These are phyloP conservation scores for Scaptomyza pallida DNA, from an alignment of 1,140 invertebrate species.

Conservation along the genomic window DNA sequence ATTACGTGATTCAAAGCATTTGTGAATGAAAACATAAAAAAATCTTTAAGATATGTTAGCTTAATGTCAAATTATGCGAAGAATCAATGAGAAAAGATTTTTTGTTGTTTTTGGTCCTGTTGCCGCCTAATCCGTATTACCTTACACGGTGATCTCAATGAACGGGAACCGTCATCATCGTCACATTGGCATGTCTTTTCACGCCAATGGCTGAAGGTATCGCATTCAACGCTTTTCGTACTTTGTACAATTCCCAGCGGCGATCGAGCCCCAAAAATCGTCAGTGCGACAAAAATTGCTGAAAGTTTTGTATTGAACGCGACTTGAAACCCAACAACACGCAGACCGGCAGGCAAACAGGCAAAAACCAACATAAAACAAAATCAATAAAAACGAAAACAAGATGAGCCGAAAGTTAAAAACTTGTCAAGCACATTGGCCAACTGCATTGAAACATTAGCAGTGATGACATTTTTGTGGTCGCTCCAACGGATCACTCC, in stretches of 20 bases:
- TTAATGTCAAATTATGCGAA: too few relatives aligned
- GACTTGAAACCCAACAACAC: constrained; percentile 53
- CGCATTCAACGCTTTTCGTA: constrained; percentile 76
- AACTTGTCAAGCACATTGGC: constrained; percentile 41
- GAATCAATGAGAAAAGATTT: too few relatives aligned
- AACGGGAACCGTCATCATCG: constrained; percentile 34
- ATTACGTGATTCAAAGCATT: not conserved
- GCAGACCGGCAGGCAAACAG: too few relatives aligned
- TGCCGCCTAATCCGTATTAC: constrained; percentile 4
- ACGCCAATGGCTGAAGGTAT: constrained; percentile 71
- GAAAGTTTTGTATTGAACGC: constrained; percentile 62
- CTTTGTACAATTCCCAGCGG: constrained; percentile 56
- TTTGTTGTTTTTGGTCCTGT: too few relatives aligned
- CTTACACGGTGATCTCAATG: constrained; percentile 6
- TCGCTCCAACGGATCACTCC: constrained; percentile 15
- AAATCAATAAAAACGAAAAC: not conserved
- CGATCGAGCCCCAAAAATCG: constrained; percentile 38
- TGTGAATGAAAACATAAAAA: not conserved
- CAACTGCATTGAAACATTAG: constrained; percentile 82
- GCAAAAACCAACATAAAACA: not conserved
- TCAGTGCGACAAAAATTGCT: constrained; percentile 61
- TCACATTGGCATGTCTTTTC: constrained; percentile 70
- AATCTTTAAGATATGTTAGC: too few relatives aligned
- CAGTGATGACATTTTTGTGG: constrained; percentile 83
- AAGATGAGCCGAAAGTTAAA: constrained; percentile 53